A percentile compares a stretch with the other conserved stretches of the same genome.
These are phyloP conservation scores for Tetanocera ferruginea DNA, from an alignment of 2,888 invertebrate species.

Conservation along the genomic window DNA sequence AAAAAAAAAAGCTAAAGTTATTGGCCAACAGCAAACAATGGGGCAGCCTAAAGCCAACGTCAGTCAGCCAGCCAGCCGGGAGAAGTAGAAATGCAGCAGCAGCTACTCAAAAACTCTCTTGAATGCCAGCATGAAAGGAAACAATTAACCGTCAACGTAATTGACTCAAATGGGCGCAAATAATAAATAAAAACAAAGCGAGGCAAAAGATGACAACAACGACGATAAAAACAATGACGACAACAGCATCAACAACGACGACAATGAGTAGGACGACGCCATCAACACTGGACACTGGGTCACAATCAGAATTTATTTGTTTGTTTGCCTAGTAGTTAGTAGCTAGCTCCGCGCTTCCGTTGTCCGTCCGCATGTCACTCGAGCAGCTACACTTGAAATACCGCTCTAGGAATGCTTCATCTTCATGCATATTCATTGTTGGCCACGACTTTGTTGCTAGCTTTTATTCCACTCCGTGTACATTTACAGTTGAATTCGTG, in stretches of 20 bases:
- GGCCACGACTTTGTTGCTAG: background rate
- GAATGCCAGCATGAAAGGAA: constrained; percentile 50
- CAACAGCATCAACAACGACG: background rate
- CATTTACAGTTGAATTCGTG: constrained; percentile 28
- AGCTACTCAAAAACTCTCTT: background rate
- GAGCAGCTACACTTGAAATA: background rate
- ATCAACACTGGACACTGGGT: constrained; percentile 21
- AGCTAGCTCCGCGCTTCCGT: background rate
- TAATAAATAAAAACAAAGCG: constrained; percentile 47
- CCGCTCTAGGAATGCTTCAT: background rate
- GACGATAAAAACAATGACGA: too few relatives aligned
- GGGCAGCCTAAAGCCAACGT: constrained; percentile 7
- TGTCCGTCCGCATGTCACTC: background rate
- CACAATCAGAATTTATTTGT: constrained; percentile 18
- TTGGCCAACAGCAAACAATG: constrained; percentile 28
- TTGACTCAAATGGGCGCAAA: constrained; percentile 66
- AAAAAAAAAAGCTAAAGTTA: constrained; percentile 10
- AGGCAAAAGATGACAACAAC: background rate
- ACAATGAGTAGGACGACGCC: background rate
- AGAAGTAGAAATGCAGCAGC: constrained; percentile 25
- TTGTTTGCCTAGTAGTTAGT: background rate
- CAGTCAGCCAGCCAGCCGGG: background rate
- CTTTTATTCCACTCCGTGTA: background rate
- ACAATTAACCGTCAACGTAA: constrained; percentile 66
- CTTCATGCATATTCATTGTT: background rate